Conservation (phyloP, 2,113 vertebrate species). For the Pelvicachromis taeniatus region DNA sequence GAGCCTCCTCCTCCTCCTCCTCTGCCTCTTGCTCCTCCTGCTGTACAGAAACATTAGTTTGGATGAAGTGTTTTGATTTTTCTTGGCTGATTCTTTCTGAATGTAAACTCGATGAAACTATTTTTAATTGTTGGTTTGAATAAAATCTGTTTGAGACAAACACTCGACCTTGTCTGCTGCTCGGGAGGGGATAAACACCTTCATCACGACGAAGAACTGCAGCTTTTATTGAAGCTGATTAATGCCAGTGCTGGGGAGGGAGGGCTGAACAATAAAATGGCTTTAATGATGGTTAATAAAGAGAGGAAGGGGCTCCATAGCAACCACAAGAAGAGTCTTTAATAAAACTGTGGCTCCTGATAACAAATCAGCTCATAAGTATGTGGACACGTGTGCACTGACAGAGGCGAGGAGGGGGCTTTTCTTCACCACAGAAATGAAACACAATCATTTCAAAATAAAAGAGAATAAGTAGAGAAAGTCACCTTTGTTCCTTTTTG, state of each 20-base stretch:
- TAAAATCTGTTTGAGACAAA: constrained; percentile 60
- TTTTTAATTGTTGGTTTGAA: constrained; percentile 60
- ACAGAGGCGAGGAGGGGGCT: too few relatives aligned
- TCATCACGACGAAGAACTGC: background rate
- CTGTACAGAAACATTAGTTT: constrained; percentile 19
- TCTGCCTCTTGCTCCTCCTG: background rate
- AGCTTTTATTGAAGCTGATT: background rate
- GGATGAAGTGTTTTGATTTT: constrained; percentile 11
- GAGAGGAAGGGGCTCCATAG: background rate
- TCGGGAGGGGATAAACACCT: background rate
- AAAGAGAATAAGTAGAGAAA: too few relatives aligned
- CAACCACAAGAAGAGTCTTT: background rate
- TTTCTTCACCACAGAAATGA: too few relatives aligned
- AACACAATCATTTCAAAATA: too few relatives aligned
- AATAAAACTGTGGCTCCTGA: background rate
- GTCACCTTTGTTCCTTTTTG: too few relatives aligned
- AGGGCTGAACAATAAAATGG: background rate
- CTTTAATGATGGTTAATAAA: background rate
- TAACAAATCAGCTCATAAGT: background rate
- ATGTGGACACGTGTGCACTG: too few relatives aligned
- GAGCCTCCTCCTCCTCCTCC: background rate
- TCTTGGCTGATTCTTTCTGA: constrained; percentile 35
- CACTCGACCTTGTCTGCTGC: background rate
- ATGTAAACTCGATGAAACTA: constrained; percentile 43
- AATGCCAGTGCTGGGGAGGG: background rate